A percentile compares a stretch with the other conserved stretches of the same genome.
Evolutionary conservation across 2,888 invertebrate genomes (phyloP).

Genomic region (Chymomyza procnemis): DNA sequence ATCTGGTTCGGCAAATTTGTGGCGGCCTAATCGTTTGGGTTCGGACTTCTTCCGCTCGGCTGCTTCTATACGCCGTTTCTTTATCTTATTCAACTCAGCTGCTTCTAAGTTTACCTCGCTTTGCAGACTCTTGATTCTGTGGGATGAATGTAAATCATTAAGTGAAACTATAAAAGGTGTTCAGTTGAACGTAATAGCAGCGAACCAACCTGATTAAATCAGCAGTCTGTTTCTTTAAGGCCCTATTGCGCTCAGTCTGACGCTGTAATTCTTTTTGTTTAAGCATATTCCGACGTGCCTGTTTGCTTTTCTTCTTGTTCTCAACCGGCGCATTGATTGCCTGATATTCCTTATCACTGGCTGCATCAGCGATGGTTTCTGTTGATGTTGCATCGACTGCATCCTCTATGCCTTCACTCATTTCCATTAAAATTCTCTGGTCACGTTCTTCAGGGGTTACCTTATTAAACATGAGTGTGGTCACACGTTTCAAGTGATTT

Average conservation of each 20-base stretch:
- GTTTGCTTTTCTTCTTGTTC: constrained; percentile 87
- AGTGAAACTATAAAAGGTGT: background rate
- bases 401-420: constrained; percentile 84
- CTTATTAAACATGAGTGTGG: constrained; percentile 81
- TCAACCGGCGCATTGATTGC: constrained; percentile 85
- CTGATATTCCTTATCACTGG: constrained; percentile 79
- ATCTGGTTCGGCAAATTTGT: constrained; percentile 86
- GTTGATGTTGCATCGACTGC: constrained; percentile 68
- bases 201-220: constrained; percentile 84
- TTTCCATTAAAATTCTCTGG: constrained; percentile 83
- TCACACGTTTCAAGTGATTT: constrained; percentile 85
- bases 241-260: constrained; percentile 62
- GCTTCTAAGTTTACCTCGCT: constrained; percentile 81
- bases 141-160: constrained; percentile 8
- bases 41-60: constrained; percentile 80
- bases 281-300: constrained; percentile 85
- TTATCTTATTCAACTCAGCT: constrained; percentile 78
- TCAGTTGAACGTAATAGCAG: background rate
- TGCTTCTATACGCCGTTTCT: constrained; percentile 80
- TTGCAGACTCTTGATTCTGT: constrained; percentile 82
- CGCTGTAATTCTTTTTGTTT: constrained; percentile 79
- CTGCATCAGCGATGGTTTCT: constrained; percentile 75
- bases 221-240: constrained; percentile 86
- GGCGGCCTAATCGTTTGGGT: constrained; percentile 84
- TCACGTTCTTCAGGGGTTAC: constrained; percentile 80